Conservation (phyloP, 2,797 vertebrate genomes). For the Dicrostonyx torquatus region DNA sequence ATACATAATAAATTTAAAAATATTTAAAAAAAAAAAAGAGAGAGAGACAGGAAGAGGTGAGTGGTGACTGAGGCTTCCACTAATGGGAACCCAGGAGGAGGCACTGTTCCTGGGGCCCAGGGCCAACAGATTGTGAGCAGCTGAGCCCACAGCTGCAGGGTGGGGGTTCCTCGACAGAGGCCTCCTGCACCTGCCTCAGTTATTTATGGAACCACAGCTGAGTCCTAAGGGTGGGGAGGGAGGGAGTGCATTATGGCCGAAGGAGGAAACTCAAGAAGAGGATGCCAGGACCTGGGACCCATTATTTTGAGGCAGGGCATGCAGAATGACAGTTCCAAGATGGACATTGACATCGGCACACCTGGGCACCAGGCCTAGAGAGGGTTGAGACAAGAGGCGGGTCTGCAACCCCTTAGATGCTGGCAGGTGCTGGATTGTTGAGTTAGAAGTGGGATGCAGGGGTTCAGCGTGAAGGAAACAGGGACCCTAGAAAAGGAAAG, state of each 20-base stretch:
- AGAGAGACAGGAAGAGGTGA: not conserved
- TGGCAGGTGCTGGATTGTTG: not conserved
- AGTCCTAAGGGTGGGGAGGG: constrained; percentile 29
- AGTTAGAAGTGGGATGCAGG: not conserved
- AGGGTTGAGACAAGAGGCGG: not conserved
- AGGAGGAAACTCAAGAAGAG: not conserved
- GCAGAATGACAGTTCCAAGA: not conserved
- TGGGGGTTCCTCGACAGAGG: constrained; percentile 72
- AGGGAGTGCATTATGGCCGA: not conserved
- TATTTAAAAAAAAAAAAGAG: no score
- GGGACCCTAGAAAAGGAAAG: not conserved
- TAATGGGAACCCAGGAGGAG: not conserved
- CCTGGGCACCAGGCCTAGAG: not conserved
- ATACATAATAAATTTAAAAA: no score
- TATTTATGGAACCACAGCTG: constrained; percentile 80
- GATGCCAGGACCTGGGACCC: not conserved
- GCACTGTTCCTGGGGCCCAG: not conserved
- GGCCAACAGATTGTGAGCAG: not conserved
- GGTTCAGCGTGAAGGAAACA: not conserved
- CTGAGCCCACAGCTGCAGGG: constrained; percentile 60
- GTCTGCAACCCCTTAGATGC: not conserved
- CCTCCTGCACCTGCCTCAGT: constrained; percentile 64
- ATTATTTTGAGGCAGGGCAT: not conserved
- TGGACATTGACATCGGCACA: no score
- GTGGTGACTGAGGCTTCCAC: not conserved